Evolutionary conservation across 2,888 invertebrate species (phyloP), one percentile per base, ranked within the genome.

Genomic region (Eupelmus urozonus): DNA sequence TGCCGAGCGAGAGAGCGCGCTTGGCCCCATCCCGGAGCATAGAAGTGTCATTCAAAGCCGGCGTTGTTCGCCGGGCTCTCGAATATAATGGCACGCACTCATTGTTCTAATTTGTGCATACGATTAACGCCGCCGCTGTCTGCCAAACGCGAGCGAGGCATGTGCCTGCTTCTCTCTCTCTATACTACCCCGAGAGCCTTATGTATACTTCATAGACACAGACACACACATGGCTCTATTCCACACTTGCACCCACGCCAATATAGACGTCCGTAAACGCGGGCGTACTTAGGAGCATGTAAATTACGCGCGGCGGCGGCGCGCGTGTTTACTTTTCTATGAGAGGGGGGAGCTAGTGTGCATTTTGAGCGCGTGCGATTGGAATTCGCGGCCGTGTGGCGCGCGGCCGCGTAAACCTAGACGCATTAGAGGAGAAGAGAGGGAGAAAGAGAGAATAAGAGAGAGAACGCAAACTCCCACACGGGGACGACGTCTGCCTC

Each of bases 71-170:
- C 80, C 69, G 57, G 79, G 73, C 81, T 78, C 80, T 80, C 83
- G 84, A 85, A 83, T 82, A 88, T 87, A 88, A 89, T 88, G 86
- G 83, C 87, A 84, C 85, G 83, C 83, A 85, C 83, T 88, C 87
- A 89, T 89, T 89, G 89, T 89, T 89, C 89, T 89, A 88, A 89
- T 89, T 88, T 87, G 85, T 86, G 88, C 89, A 89, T 88, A 86
- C 87, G 87, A 89, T 89, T 89, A 88, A 88, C 87, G 85, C 86
- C 78, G 82, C 73, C 80, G 81, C 80, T 83, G 84, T 85, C 84
- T 83, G 82, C 83, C 85, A 79, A 82, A 78, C 81, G 82, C 78
- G 79, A 67, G 67, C 59, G 72, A 55, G 78, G 79, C 82, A 81
- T 82, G 82, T 79, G 82, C 73, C 79, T 77, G 77, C 78, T 76